Evolutionary conservation across 2,888 invertebrate species (phyloP).

Genomic region (Brachylomia viminalis): DNA sequence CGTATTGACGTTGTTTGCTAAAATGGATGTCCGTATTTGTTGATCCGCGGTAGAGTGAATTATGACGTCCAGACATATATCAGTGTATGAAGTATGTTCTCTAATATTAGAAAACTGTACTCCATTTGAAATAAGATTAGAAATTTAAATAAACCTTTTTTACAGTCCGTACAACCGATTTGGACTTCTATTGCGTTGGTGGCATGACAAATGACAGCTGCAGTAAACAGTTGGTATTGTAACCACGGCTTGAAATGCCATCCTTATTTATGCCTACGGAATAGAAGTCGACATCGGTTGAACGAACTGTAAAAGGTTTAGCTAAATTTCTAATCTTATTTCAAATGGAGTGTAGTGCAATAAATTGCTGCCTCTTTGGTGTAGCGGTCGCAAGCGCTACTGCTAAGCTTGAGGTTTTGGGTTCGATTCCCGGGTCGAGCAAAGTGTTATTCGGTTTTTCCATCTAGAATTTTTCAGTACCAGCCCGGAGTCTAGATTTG

Average conservation of each 20-base stretch:
- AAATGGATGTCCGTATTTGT: slow-evolving; percentile 24
- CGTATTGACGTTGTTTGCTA: slow-evolving; percentile 42
- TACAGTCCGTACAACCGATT: too few relatives aligned
- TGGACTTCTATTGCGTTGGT: too few relatives aligned
- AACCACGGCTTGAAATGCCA: too few relatives aligned
- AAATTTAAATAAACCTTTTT: too few relatives aligned
- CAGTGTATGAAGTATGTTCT: neutral
- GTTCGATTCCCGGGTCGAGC: neutral
- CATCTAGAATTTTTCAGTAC: neutral
- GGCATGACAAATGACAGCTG: too few relatives aligned
- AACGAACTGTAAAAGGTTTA: too few relatives aligned
- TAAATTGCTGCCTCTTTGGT: neutral
- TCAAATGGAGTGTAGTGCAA: too few relatives aligned
- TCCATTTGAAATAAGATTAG: too few relatives aligned
- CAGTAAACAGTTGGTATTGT: too few relatives aligned
- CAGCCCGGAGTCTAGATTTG: neutral
- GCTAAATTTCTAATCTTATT: too few relatives aligned
- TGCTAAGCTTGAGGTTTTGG: neutral
- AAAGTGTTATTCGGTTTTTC: neutral
- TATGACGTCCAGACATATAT: slow-evolving; percentile 23
- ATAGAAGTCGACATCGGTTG: too few relatives aligned
- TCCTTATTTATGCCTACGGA: too few relatives aligned
- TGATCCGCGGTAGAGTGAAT: slow-evolving; percentile 10
- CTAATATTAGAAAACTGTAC: neutral
- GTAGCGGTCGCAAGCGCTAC: neutral